Conservation (phyloP, 1,140 invertebrate genomes). For the Zaprionus inermis region DNA sequence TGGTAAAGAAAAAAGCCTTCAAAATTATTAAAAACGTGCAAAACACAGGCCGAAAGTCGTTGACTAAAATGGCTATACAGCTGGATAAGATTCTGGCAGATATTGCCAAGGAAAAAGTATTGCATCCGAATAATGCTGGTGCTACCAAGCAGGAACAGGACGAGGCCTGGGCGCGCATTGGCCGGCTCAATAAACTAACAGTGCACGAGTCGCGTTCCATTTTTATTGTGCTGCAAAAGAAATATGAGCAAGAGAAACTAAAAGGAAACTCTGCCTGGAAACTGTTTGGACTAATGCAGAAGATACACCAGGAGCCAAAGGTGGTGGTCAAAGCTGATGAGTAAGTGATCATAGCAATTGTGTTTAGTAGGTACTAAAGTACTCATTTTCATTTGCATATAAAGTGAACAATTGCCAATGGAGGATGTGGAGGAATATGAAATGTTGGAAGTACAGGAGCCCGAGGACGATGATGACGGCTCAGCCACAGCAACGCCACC, state of each 20-base stretch:
- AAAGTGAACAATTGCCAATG: conserved; percentile 58
- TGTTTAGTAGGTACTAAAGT: too few relatives aligned
- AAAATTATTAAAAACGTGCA: conserved; percentile 69
- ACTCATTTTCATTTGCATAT: neutral
- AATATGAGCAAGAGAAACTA: conserved; percentile 77
- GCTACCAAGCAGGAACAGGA: conserved; percentile 75
- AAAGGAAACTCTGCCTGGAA: conserved; percentile 78
- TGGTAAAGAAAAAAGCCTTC: conserved; percentile 51
- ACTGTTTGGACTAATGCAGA: conserved; percentile 73
- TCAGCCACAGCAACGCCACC: conserved; percentile 8
- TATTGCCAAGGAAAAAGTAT: conserved; percentile 73
- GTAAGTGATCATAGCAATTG: conserved; percentile 48
- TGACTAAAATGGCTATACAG: conserved; percentile 80
- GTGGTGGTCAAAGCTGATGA: conserved; percentile 55
- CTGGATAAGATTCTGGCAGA: conserved; percentile 78
- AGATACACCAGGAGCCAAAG: conserved; percentile 75
- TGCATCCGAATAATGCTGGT: conserved; percentile 76
- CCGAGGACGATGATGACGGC: conserved; percentile 69
- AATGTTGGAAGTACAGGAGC: conserved; percentile 79
- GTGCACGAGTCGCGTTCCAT: conserved; percentile 81
- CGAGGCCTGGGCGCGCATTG: conserved; percentile 77
- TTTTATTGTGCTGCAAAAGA: conserved; percentile 80
- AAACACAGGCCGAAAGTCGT: conserved; percentile 56
- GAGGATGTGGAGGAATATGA: conserved; percentile 80
- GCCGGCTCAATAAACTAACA: conserved; percentile 76